phyloP scores from a whole-genome alignment of 92 coral and sea anemone species.

The Hydrozoanthus gracilis region DNA sequence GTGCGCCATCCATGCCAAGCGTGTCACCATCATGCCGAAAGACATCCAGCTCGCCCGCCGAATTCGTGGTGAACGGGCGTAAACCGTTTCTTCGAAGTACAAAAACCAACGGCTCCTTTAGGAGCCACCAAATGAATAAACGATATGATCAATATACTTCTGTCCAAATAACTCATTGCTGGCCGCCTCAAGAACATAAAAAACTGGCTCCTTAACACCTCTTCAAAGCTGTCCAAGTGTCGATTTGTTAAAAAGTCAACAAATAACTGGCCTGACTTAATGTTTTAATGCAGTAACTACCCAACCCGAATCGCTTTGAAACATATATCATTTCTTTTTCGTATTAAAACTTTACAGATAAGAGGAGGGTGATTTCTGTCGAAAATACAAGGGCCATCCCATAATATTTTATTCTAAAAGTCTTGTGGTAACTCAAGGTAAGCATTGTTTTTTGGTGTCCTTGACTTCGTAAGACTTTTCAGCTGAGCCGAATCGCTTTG shows the following conservation, averaged over 20 bases:
- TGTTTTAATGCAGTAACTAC: slow-evolving; percentile 17
- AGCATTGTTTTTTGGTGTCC: slow-evolving; percentile 32
- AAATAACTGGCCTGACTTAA: slow-evolving; percentile 2
- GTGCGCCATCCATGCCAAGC: slow-evolving; percentile 96
- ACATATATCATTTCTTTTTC: slow-evolving; percentile 4
- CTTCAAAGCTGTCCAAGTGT: neutral
- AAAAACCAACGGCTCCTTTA: slow-evolving; percentile 73
- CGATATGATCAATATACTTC: neutral
- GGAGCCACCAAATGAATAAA: slow-evolving; percentile 67
- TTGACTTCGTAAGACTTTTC: slow-evolving; percentile 20
- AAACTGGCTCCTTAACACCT: neutral
- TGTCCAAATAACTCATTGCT: neutral
- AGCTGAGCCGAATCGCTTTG: slow-evolving; percentile 31
- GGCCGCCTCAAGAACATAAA: neutral
- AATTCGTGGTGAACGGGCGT: neutral
- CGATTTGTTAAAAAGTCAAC: slow-evolving; percentile 19
- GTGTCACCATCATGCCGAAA: slow-evolving; percentile 90
- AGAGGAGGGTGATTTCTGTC: slow-evolving; percentile 31
- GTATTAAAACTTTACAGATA: slow-evolving; percentile 10
- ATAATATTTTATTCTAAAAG: slow-evolving; percentile 16
- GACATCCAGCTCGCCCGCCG: slow-evolving; percentile 46
- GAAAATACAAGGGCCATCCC: slow-evolving; percentile 27
- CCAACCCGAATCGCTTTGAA: slow-evolving; percentile 24
- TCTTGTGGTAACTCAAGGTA: slow-evolving; percentile 30
- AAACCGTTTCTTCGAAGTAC: neutral